Evolutionary conservation across 2,797 vertebrate species (phyloP).

Genomic region (Potorous gilbertii): DNA sequence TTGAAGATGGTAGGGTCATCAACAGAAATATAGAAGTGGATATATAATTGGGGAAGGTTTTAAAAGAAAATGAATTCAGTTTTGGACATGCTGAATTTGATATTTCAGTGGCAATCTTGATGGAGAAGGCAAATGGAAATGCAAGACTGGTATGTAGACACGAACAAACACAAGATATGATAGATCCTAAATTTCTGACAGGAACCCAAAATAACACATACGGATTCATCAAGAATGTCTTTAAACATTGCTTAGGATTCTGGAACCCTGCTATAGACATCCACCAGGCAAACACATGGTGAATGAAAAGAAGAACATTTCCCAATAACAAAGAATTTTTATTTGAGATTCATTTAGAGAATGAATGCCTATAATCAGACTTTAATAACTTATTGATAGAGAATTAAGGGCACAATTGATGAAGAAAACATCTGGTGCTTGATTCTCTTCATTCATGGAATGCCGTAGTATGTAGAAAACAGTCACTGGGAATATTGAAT

Average conservation of each 20-base stretch:
- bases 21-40: neutral
- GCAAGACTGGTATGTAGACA: neutral
- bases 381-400: constrained; percentile 38
- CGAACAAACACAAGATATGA: neutral
- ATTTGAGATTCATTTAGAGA: neutral
- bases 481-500: neutral
- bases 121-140: neutral
- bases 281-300: constrained; percentile 15
- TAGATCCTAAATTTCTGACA: neutral
- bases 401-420: neutral
- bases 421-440: constrained; percentile 19
- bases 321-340: constrained; percentile 42
- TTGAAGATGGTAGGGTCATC: neutral
- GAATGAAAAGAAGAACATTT: neutral
- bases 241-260: constrained; percentile 1
- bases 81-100: constrained; percentile 1
- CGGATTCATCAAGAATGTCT: neutral
- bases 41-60: neutral
- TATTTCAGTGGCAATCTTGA: neutral
- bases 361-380: constrained; percentile 31
- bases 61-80: neutral
- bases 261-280: constrained; percentile 18
- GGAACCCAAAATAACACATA: neutral
- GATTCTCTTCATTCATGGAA: neutral
- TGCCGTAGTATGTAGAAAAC: constrained; percentile 9